Conservation (phyloP, 2,797 vertebrate genomes). For the Premnoplex brunnescens region DNA sequence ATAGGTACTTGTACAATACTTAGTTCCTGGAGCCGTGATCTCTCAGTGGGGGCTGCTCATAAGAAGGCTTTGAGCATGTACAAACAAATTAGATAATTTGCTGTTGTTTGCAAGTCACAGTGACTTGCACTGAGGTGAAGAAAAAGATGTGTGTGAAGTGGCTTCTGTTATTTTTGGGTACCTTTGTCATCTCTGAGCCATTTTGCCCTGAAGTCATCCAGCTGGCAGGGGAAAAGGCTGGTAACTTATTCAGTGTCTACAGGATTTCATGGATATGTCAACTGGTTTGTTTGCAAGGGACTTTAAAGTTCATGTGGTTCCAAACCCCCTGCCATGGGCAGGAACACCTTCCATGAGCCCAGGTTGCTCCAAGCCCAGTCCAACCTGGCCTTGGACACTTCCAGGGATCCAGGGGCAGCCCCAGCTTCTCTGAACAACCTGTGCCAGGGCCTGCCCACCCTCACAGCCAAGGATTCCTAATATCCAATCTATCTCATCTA, state of each 20-base stretch:
- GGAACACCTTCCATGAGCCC: neutral
- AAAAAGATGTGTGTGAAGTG: neutral
- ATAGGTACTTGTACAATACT: neutral
- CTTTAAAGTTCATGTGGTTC: fast-evolving
- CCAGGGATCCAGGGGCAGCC: neutral
- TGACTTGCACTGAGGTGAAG: neutral
- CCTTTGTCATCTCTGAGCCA: neutral
- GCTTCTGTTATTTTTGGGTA: neutral
- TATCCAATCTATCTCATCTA: neutral
- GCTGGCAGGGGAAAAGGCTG: neutral
- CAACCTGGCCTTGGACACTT: neutral
- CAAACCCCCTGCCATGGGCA: neutral
- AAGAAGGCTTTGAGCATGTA: neutral
- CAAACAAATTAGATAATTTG: neutral
- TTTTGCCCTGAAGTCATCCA: neutral
- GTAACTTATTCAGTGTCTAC: neutral
- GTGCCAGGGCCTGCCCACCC: neutral
- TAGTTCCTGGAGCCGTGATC: neutral
- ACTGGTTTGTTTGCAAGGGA: neutral
- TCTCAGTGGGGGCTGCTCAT: neutral
- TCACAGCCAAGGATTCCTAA: neutral
- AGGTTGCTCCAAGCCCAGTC: fast-evolving
- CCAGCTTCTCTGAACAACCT: neutral
- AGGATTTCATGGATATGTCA: neutral
- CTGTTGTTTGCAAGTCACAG: neutral